Evolutionary conservation across 1,140 invertebrate genomes (phyloP), one percentile per base, ranked within the genome.

Genomic region (Bathynomus jamesi): DNA sequence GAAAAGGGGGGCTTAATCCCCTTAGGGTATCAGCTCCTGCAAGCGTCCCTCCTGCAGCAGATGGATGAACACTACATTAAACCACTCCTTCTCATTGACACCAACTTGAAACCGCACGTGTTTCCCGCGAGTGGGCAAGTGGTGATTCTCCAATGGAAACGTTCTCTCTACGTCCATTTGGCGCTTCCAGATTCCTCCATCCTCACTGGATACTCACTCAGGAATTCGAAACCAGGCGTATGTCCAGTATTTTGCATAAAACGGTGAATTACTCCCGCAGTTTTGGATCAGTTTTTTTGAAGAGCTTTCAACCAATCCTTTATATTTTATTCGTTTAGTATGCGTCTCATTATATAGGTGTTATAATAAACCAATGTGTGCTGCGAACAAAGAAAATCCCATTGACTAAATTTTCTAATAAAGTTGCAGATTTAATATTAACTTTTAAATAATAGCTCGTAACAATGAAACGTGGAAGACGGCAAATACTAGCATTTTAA

Each of bases 81-180:
- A 80, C 88, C 89, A 7, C 84, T 97, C 17, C 74, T 97, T 11
- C 80, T 96, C 63, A 79, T 96, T 5, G 91, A 93, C 78, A 84
- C 85, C n/a, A 80, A 88, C 4, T 86, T 91, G 74, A 84, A 85
- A 74, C 86, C 91, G 8, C 87, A 91, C 76, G 82, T 91, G 0
- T 88, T 87, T 80, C 91, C 91, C 1, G 80, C 85, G 70, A 83
- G 82, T 72, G 83, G 85, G 8, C 82, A 83, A 5, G 73, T 83
- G 4, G 81, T 87, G 77, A 82, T 83, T 17, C 62, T 75, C 24
- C 61, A 67, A 21, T 66, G 75, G 68, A 80, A 78, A 61, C 32
- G 78, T 61, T 70, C 66, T 30, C 78, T 79, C 71, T 80, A 69
- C 40, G 69, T 80, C 40, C 66, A 78, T 31, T 73, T 78, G 21